Evolutionary conservation across 2,113 vertebrate genomes (phyloP).

Genomic region (Sarotherodon lohbergeri): DNA sequence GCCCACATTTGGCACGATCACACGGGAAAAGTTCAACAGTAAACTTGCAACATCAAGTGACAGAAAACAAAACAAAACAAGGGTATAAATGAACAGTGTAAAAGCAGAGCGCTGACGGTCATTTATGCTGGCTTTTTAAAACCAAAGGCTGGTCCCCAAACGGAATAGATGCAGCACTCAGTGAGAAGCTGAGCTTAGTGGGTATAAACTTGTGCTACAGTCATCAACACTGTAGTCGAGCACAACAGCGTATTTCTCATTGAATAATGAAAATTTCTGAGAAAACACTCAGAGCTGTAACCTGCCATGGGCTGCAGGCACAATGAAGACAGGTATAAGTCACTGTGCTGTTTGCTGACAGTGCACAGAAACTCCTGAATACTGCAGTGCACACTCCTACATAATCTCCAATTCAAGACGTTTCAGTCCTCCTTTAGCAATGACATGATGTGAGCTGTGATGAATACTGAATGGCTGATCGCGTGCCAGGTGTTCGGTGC

Average conservation of each 20-base stretch:
- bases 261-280: not conserved
- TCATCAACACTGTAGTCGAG: not conserved
- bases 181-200: constrained; percentile 10
- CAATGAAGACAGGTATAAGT: not conserved
- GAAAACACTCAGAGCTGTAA: not conserved
- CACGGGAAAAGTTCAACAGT: not conserved
- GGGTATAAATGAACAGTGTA: not conserved
- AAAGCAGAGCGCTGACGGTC: not conserved
- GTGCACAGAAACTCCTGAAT: constrained; percentile 18
- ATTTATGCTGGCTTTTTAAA: not conserved
- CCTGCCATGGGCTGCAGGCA: not conserved
- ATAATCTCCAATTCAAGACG: constrained; percentile 7
- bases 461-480: constrained; percentile 24
- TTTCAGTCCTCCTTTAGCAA: constrained; percentile 15
- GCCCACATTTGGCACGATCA: not conserved
- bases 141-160: not conserved
- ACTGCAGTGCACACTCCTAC: constrained; percentile 41
- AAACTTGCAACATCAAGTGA: not conserved
- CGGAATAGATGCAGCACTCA: not conserved
- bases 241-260: not conserved
- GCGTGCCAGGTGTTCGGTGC: constrained; percentile 14
- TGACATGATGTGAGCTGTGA: constrained; percentile 15
- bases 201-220: not conserved
- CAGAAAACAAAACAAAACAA: not conserved
- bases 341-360: not conserved